Evolutionary conservation across 2,888 invertebrate genomes (phyloP).

Genomic region (Heliconius cydno): DNA sequence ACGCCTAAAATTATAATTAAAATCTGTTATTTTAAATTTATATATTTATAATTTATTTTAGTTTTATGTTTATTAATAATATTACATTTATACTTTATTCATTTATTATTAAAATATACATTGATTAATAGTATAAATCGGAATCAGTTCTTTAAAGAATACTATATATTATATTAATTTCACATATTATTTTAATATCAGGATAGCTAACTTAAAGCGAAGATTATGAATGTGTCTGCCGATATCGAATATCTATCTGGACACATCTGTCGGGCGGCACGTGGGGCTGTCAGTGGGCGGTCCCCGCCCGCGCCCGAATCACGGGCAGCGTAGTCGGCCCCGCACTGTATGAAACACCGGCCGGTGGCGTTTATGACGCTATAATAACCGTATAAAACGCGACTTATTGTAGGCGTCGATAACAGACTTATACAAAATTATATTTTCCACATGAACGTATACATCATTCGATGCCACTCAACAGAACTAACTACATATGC

Average conservation of each 20-base stretch:
- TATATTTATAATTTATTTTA: too few species aligned
- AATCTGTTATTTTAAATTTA: background rate
- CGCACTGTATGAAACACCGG: conserved; percentile 82
- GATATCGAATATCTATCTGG: conserved; percentile 81
- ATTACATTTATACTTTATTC: too few species aligned
- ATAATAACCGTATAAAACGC: conserved; percentile 84
- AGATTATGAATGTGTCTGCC: conserved; percentile 83
- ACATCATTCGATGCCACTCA: conserved; percentile 10
- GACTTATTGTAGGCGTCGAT: conserved; percentile 83
- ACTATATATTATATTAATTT: background rate
- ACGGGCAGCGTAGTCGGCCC: conserved; percentile 80
- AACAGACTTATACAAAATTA: conserved; percentile 76
- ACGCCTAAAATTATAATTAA: conserved; percentile 8
- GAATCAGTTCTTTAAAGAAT: background rate
- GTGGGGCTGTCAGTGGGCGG: conserved; percentile 78
- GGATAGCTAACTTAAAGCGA: conserved; percentile 74
- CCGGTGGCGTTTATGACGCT: conserved; percentile 82
- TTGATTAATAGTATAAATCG: background rate
- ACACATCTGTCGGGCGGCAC: conserved; percentile 81
- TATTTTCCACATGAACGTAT: conserved; percentile 51
- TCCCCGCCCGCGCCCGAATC: conserved; percentile 55
- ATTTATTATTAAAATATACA: too few species aligned
- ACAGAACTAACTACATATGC: conserved; percentile 54
- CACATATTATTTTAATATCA: conserved; percentile 78
- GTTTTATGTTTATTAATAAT: background rate